These are phyloP conservation scores for Eolophus roseicapilla DNA, from an alignment of 2,113 vertebrate genomes.

Conservation along the genomic window DNA sequence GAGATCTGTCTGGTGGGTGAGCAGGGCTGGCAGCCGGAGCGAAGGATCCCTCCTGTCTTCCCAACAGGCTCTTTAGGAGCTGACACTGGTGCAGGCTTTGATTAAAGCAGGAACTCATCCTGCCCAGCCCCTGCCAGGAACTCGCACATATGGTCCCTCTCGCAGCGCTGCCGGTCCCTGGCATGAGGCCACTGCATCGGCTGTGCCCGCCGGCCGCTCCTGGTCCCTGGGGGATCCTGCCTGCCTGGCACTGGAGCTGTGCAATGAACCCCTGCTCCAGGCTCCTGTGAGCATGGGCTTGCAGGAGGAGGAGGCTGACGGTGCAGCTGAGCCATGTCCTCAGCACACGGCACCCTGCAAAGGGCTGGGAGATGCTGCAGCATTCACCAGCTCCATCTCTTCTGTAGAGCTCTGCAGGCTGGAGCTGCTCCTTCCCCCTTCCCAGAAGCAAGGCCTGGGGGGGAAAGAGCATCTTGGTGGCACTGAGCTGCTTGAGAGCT, in stretches of 20 bases:
- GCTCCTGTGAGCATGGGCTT: background rate
- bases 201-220: background rate
- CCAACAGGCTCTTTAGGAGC: background rate
- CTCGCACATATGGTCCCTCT: background rate
- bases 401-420: background rate
- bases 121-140: background rate
- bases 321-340: rapidly evolving
- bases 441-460: background rate
- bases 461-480: background rate
- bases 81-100: background rate
- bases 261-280: background rate
- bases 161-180: background rate
- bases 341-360: background rate
- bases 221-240: background rate
- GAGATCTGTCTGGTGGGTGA: slow-evolving; percentile 40
- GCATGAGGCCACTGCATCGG: background rate
- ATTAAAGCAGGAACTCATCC: background rate
- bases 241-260: background rate
- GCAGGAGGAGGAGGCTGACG: rapidly evolving
- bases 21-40: background rate
- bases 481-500: background rate
- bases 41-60: slow-evolving; percentile 18
- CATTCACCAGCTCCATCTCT: background rate
- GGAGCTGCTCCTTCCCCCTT: background rate
- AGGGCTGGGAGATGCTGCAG: background rate